Conservation (phyloP, 35 echinoderm and acorn worm species). For the Eucidaris tribuloides region DNA sequence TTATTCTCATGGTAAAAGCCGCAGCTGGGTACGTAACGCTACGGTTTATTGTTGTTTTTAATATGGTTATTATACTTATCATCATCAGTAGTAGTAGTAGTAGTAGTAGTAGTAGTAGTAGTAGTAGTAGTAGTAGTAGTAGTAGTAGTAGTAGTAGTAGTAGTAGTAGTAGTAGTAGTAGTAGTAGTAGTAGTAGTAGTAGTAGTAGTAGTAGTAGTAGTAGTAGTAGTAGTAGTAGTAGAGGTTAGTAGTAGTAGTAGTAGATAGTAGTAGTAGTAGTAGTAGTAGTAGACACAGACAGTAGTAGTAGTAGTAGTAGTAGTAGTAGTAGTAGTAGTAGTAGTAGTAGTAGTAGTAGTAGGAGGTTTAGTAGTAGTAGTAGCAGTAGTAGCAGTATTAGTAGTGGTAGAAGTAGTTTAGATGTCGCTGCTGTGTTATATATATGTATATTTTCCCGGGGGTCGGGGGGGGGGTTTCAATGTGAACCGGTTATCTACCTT, state of each 20-base stretch:
- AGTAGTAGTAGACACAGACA: neutral
- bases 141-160: neutral
- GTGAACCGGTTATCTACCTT: too few relatives aligned
- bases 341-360: slow-evolving; percentile 8
- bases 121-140: neutral
- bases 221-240: neutral
- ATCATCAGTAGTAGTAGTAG: neutral
- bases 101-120: neutral
- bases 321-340: slow-evolving; percentile 14
- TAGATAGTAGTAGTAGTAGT: neutral
- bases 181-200: neutral
- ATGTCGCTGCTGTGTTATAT: neutral
- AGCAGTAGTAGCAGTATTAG: neutral
- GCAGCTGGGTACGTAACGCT: neutral
- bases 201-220: neutral
- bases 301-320: neutral
- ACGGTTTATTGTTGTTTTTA: neutral
- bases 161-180: neutral
- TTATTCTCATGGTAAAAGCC: slow-evolving; percentile 57
- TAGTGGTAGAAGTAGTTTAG: too few relatives aligned
- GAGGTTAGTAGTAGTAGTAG: too few relatives aligned
- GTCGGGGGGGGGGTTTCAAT: too few relatives aligned
- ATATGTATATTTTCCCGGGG: too few relatives aligned
- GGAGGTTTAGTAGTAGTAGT: neutral
- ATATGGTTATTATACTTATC: neutral